These are phyloP conservation scores for Pterostichus madidus DNA, from an alignment of 2,888 invertebrate genomes.

Conservation along the genomic window DNA sequence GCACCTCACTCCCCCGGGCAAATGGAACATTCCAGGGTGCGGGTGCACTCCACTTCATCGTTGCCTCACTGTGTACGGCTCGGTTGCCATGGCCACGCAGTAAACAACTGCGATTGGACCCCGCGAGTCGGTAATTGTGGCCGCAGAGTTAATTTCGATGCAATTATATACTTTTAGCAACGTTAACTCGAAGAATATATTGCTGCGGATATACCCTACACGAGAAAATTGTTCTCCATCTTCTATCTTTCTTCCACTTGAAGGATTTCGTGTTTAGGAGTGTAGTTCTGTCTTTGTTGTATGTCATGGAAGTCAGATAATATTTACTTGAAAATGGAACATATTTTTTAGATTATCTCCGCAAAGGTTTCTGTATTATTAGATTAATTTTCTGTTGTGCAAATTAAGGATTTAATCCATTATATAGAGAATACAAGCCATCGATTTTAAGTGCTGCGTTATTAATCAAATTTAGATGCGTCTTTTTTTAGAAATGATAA, in stretches of 20 bases:
- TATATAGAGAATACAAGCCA: too few species aligned
- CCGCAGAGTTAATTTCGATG: conserved; percentile 69
- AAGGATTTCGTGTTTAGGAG: neutral
- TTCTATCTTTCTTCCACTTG: neutral
- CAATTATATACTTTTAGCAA: conserved; percentile 70
- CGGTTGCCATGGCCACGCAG: conserved; percentile 8
- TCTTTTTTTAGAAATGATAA: too few species aligned
- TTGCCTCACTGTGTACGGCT: neutral
- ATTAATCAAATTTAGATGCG: too few species aligned
- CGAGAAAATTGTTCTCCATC: conserved; percentile 2
- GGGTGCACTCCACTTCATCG: neutral
- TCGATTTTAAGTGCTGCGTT: too few species aligned
- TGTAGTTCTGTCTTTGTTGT: too few species aligned
- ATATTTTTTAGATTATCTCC: too few species aligned
- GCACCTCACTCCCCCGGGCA: neutral
- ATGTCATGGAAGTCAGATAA: neutral
- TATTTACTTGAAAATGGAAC: neutral
- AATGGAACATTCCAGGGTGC: neutral
- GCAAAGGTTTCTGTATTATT: too few species aligned
- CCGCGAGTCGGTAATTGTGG: conserved; percentile 68
- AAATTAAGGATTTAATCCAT: too few species aligned
- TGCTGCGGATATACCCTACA: conserved; percentile 13
- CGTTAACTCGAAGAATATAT: conserved; percentile 69
- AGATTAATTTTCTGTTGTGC: too few species aligned
- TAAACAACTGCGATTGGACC: conserved; percentile 28